Conservation (phyloP, 2,888 invertebrate genomes). For the Anorthoa munda region DNA sequence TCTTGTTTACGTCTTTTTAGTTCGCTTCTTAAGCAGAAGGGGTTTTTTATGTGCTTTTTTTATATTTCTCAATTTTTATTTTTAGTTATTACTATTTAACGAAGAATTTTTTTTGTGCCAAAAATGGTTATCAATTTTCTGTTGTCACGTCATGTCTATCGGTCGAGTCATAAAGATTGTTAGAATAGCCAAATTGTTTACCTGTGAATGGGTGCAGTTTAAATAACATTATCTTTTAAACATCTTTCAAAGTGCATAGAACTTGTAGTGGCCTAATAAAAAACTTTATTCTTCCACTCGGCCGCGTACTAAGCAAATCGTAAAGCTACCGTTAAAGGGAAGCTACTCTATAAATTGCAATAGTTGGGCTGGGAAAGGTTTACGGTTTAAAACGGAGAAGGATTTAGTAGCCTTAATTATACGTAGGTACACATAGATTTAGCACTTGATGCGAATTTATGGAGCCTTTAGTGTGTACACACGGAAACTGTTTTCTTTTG, state of each 20-base stretch:
- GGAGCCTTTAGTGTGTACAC: conserved; percentile 42
- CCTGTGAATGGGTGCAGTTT: too few species aligned
- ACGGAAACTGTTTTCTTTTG: conserved; percentile 35
- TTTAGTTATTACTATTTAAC: too few species aligned
- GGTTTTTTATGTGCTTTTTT: too few species aligned
- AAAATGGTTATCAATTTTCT: too few species aligned
- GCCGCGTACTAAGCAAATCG: conserved; percentile 52
- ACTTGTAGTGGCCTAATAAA: conserved; percentile 1
- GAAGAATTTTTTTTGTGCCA: too few species aligned
- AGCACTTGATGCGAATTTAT: conserved; percentile 50
- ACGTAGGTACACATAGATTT: conserved; percentile 47
- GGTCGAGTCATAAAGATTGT: too few species aligned
- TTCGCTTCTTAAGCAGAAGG: too few species aligned
- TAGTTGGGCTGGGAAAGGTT: conserved; percentile 33
- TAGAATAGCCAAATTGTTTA: too few species aligned
- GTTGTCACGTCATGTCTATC: too few species aligned
- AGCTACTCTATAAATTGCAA: conserved; percentile 63
- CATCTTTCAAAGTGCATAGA: conserved; percentile 3
- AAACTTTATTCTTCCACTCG: conserved; percentile 47
- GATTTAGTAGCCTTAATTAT: conserved; percentile 50
- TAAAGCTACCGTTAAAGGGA: conserved; percentile 64
- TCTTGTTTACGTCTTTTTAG: too few species aligned
- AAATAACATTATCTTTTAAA: too few species aligned
- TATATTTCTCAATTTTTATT: too few species aligned
- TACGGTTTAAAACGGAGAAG: conserved; percentile 33